Evolutionary conservation across 2,888 invertebrate species (phyloP).

Genomic region (Platycheirus albimanus): DNA sequence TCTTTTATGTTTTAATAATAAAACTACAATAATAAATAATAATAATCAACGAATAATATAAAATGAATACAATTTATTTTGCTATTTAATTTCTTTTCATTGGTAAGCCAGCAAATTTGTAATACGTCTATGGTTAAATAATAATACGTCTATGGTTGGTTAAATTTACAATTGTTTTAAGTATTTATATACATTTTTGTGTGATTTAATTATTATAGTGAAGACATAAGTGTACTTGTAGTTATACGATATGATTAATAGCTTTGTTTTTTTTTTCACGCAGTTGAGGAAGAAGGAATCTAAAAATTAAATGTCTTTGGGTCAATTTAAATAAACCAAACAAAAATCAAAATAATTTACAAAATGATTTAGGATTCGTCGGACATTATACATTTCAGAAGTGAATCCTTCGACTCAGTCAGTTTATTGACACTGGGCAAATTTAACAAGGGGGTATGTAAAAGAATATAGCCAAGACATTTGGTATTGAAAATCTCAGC

Average conservation of each 20-base stretch:
- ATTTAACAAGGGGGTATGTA: too few species aligned
- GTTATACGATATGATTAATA: constrained; percentile 71
- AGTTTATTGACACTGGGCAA: too few species aligned
- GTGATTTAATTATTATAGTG: constrained; percentile 62
- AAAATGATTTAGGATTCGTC: too few species aligned
- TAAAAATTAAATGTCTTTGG: too few species aligned
- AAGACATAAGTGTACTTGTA: constrained; percentile 68
- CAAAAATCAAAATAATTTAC: too few species aligned
- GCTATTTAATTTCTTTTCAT: constrained; percentile 46
- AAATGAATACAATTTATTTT: constrained; percentile 17
- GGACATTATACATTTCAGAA: too few species aligned
- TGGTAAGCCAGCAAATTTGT: constrained; percentile 61
- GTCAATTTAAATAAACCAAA: too few species aligned
- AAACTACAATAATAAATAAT: constrained; percentile 59
- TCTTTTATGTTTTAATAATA: constrained; percentile 15
- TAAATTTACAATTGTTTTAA: too few species aligned
- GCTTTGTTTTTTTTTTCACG: constrained; percentile 33
- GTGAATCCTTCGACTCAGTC: too few species aligned
- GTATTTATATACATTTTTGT: constrained; percentile 58
- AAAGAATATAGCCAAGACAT: too few species aligned
- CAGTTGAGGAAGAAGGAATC: constrained; percentile 27
- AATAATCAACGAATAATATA: constrained; percentile 59
- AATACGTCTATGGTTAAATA: constrained; percentile 45
- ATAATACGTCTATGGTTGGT: constrained; percentile 39
- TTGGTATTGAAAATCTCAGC: too few species aligned